A percentile compares a stretch with the other conserved stretches of the same genome.
Conservation (phyloP, 2,113 vertebrate genomes). For the Lonchura striata region DNA sequence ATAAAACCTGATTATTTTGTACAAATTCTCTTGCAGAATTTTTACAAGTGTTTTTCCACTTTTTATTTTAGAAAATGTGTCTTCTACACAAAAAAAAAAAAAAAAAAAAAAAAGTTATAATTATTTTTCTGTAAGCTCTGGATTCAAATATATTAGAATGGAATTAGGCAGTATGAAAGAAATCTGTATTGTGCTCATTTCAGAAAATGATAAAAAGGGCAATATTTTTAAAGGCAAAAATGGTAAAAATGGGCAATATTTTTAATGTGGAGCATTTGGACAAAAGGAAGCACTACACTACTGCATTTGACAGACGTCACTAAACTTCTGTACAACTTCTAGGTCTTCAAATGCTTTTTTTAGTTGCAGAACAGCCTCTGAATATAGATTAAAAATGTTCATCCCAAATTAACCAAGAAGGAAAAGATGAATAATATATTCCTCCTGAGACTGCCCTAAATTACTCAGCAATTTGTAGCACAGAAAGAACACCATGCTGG, state of each 20-base stretch:
- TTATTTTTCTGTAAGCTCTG: background rate
- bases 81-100: background rate
- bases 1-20: background rate
- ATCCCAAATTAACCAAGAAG: background rate
- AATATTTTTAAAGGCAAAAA: background rate
- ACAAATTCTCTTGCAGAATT: background rate
- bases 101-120: background rate
- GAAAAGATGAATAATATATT: background rate
- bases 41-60: background rate
- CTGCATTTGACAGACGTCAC: background rate
- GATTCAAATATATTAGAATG: background rate
- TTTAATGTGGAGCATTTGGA: background rate
- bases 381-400: background rate
- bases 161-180: background rate
- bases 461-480: background rate
- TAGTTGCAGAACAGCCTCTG: background rate
- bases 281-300: background rate
- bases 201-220: background rate
- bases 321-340: background rate
- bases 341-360: background rate
- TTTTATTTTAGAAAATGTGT: background rate
- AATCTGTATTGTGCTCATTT: background rate
- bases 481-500: background rate
- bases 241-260: background rate
- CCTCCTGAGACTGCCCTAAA: background rate